phyloP scores from a whole-genome alignment of 1,140 invertebrate genomes.

The Probaryconus sp. region DNA sequence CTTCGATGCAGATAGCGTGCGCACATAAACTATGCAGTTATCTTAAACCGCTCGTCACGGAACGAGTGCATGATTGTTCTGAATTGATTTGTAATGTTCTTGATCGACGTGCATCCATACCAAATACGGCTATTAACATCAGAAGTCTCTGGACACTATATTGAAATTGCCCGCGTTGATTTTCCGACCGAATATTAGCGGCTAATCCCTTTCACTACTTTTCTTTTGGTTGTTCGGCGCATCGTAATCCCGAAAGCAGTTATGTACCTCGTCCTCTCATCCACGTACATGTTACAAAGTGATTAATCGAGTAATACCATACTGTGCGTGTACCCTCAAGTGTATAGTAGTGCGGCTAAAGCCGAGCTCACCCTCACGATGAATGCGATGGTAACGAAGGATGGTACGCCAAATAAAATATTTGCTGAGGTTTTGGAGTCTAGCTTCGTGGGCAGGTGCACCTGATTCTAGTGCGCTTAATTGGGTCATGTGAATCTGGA shows the following conservation, averaged over 20 bases:
- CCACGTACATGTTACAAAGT: conserved; percentile 68
- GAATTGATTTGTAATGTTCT: conserved; percentile 38
- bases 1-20: conserved; percentile 31
- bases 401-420: conserved; percentile 49
- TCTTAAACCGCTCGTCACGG: conserved; percentile 37
- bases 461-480: conserved; percentile 38
- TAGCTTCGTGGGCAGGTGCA: conserved; percentile 37
- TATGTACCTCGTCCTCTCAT: conserved; percentile 34
- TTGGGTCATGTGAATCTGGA: conserved; percentile 39
- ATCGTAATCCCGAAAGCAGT: conserved; percentile 44
- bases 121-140: conserved; percentile 42
- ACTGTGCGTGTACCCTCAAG: conserved; percentile 58
- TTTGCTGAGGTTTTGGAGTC: conserved; percentile 44
- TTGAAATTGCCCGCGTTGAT: conserved; percentile 6
- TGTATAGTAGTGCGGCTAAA: conserved; percentile 64
- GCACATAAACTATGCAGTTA: conserved; percentile 50
- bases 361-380: conserved; percentile 45
- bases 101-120: conserved; percentile 32
- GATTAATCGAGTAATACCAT: conserved; percentile 74
- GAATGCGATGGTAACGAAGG: conserved; percentile 46
- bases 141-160: not conserved
- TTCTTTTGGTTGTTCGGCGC: conserved; percentile 18
- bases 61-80: conserved; percentile 11
- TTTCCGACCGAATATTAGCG: conserved; percentile 6
- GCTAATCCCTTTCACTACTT: conserved; percentile 19